phyloP scores from a whole-genome alignment of 2,113 vertebrate genomes.

The Numida meleagris region DNA sequence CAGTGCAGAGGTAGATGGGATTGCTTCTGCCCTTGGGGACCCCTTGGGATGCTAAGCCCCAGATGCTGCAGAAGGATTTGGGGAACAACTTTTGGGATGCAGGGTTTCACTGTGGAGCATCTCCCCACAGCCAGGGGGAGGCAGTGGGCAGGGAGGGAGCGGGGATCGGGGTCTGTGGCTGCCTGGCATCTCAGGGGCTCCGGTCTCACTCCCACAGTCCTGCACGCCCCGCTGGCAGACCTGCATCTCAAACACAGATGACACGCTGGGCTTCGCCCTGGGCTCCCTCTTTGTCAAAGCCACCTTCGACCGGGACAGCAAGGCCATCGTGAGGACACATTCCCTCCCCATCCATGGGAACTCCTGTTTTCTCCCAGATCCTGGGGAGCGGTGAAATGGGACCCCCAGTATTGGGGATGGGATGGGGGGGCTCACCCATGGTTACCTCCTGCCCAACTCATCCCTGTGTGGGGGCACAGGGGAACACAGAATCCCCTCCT shows the following conservation, averaged over 20 bases:
- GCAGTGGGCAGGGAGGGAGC: not conserved
- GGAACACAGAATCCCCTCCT: not conserved
- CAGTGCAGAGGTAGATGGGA: not conserved
- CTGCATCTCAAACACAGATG: constrained; percentile 94
- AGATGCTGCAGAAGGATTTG: not conserved
- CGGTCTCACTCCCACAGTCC: constrained; percentile 76
- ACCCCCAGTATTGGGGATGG: fast-evolving
- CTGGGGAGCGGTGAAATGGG: not conserved
- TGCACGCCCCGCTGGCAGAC: constrained; percentile 97
- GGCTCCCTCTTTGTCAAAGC: constrained; percentile 97
- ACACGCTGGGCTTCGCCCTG: constrained; percentile 94
- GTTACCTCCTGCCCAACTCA: not conserved
- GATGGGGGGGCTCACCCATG: too few species aligned
- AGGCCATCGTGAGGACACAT: constrained; percentile 86
- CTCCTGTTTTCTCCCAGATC: not conserved
- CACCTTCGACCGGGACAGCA: constrained; percentile 95
- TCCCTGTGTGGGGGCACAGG: fast-evolving
- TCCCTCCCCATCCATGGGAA: fast-evolving
- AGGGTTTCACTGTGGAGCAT: not conserved
- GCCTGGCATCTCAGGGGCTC: not conserved
- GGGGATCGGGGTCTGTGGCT: not conserved
- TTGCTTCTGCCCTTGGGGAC: not conserved
- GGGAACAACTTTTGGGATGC: not conserved
- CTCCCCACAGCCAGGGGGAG: not conserved
- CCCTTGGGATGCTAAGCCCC: not conserved